Conservation (phyloP, 2,888 invertebrate species). For the Leucophenga maculata region DNA sequence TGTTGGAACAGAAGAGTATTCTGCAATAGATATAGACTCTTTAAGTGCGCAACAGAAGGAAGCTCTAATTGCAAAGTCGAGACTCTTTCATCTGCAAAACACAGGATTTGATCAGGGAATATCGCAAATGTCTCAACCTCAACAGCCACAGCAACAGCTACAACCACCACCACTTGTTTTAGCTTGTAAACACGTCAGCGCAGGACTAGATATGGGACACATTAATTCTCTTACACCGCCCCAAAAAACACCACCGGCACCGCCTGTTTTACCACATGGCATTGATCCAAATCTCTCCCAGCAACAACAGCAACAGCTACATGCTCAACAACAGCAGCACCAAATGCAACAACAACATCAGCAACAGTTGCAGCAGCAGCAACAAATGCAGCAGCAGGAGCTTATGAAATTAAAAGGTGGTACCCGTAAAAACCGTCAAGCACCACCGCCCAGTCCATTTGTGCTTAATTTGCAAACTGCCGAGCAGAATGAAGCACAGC, state of each 20-base stretch:
- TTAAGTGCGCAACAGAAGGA: slow-evolving; percentile 71
- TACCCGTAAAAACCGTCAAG: slow-evolving; percentile 70
- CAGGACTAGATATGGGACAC: slow-evolving; percentile 59
- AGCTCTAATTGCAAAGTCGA: slow-evolving; percentile 71
- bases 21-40: slow-evolving; percentile 69
- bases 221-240: slow-evolving; percentile 65
- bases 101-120: slow-evolving; percentile 71
- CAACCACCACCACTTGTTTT: slow-evolving; percentile 47
- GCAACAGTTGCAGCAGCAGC: slow-evolving; percentile 41
- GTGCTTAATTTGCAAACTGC: slow-evolving; percentile 62
- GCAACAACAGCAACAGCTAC: slow-evolving; percentile 49
- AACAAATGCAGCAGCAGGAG: slow-evolving; percentile 43
- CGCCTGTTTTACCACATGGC: slow-evolving; percentile 52
- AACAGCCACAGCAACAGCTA: slow-evolving; percentile 46
- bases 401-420: slow-evolving; percentile 61
- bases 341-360: slow-evolving; percentile 38
- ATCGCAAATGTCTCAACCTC: slow-evolving; percentile 51
- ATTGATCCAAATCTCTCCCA: slow-evolving; percentile 48
- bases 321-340: slow-evolving; percentile 46
- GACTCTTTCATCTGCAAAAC: slow-evolving; percentile 68
- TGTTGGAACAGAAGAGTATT: slow-evolving; percentile 64
- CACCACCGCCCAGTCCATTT: slow-evolving; percentile 57
- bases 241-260: slow-evolving; percentile 66
- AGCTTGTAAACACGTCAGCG: slow-evolving; percentile 59
- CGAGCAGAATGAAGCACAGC: slow-evolving; percentile 52